phyloP scores from a whole-genome alignment of 2,888 invertebrate species.

The Amblyjoppa fuscipennis region DNA sequence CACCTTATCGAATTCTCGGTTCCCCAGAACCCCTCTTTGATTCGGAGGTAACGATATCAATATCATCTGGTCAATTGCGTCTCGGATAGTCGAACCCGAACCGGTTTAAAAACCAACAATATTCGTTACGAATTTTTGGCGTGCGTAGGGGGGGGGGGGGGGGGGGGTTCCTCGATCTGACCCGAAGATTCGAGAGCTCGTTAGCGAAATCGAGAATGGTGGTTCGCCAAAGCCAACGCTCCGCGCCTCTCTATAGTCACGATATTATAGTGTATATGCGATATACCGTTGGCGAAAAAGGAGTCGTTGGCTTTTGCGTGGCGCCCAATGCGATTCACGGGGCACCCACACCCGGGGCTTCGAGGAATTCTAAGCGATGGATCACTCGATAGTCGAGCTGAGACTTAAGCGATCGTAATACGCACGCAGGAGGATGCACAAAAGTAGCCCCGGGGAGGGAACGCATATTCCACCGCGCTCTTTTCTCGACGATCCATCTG shows the following conservation, averaged over 20 bases:
- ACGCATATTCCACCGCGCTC: constrained; percentile 61
- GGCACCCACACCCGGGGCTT: constrained; percentile 70
- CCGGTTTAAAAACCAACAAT: constrained; percentile 39
- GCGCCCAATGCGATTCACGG: constrained; percentile 75
- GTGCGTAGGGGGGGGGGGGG: constrained; percentile 29
- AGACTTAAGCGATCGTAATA: constrained; percentile 84
- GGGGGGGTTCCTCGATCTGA: constrained; percentile 34
- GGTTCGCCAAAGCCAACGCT: neutral
- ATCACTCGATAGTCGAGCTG: constrained; percentile 82
- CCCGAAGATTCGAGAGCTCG: constrained; percentile 51
- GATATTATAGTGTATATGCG: constrained; percentile 19
- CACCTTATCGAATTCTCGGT: neutral
- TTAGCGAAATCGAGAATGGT: constrained; percentile 50
- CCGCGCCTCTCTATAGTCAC: neutral
- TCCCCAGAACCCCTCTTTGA: neutral
- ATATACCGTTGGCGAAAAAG: constrained; percentile 38
- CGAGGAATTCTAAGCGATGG: constrained; percentile 82
- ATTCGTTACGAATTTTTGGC: constrained; percentile 44
- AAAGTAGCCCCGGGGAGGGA: constrained; percentile 72
- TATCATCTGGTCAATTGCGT: constrained; percentile 36
- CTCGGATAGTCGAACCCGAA: constrained; percentile 32
- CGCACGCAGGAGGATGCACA: constrained; percentile 75
- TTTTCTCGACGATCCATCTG: constrained; percentile 38
- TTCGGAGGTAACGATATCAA: constrained; percentile 44
- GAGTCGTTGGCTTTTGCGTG: constrained; percentile 72